Evolutionary conservation across 2,888 invertebrate species (phyloP).

Genomic region (Philereme vetulata): DNA sequence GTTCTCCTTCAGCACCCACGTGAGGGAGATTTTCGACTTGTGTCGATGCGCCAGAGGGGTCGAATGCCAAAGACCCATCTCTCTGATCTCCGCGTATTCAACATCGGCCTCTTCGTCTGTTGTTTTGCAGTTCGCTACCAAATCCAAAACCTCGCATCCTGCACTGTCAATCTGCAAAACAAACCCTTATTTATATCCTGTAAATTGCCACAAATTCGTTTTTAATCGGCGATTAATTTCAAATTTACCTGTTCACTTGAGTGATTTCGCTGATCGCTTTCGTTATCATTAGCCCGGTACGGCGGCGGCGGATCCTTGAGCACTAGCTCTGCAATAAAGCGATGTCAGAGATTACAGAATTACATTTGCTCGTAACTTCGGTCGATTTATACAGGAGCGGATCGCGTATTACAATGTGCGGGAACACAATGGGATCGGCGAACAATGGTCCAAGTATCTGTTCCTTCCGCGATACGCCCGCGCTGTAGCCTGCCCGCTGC

Average conservation of each 20-base stretch:
- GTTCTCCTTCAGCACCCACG: conserved; percentile 89
- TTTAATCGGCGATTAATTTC: conserved; percentile 34
- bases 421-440: conserved; percentile 52
- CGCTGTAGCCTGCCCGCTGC: neutral
- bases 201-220: neutral
- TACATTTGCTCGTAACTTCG: conserved; percentile 52
- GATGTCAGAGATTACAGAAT: conserved; percentile 34
- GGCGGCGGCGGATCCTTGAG: conserved; percentile 74
- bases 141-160: conserved; percentile 68
- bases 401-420: conserved; percentile 59
- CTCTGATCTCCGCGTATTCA: conserved; percentile 73
- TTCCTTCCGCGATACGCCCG: conserved; percentile 9
- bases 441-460: conserved; percentile 14
- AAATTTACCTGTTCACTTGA: conserved; percentile 52
- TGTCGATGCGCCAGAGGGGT: conserved; percentile 73
- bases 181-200: neutral
- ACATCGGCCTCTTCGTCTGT: conserved; percentile 49
- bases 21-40: conserved; percentile 88
- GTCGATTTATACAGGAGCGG: conserved; percentile 59
- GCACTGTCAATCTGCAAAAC: conserved; percentile 54
- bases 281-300: conserved; percentile 65
- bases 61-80: conserved; percentile 81
- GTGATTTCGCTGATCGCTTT: conserved; percentile 36
- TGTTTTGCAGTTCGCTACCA: conserved; percentile 69
- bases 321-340: conserved; percentile 61